phyloP scores from a whole-genome alignment of 2,888 invertebrate species.

The Omphaloscelis lunosa region DNA sequence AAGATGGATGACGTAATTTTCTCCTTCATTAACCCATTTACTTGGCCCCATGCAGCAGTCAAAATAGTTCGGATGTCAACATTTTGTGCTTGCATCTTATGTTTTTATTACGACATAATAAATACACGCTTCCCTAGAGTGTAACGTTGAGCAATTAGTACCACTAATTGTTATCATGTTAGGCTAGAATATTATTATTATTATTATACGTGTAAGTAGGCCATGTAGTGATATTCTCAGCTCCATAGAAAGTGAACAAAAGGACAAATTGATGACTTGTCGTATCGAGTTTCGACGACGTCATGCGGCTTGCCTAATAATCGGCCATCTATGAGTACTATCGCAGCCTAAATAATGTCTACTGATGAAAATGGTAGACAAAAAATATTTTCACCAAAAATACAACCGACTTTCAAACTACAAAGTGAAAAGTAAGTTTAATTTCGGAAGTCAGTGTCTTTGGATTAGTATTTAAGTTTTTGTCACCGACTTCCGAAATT shows the following conservation, averaged over 20 bases:
- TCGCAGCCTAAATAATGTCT: background rate
- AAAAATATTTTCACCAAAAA: too few relatives aligned
- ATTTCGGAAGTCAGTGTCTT: too few relatives aligned
- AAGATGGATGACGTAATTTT: constrained; percentile 88
- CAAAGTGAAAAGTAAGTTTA: too few relatives aligned
- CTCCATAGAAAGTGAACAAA: background rate
- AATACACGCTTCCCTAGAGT: background rate
- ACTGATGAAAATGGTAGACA: background rate
- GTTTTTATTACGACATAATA: constrained; percentile 24
- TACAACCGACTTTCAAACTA: too few relatives aligned
- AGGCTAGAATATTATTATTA: background rate
- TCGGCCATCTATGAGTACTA: background rate
- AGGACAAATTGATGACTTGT: background rate
- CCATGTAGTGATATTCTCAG: background rate
- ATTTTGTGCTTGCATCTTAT: constrained; percentile 57
- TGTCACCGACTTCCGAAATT: too few relatives aligned
- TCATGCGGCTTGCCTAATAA: background rate
- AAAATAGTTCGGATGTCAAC: constrained; percentile 81
- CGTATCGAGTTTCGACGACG: background rate
- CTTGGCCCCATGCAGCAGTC: constrained; percentile 75
- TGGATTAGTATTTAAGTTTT: too few relatives aligned
- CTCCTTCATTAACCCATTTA: constrained; percentile 88
- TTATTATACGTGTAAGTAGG: background rate
- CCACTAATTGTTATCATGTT: constrained; percentile 28
- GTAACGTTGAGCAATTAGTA: constrained; percentile 4